Base-by-base conservation (phyloP, 2,797 vertebrate species). In the Hozukius guyotensis region DNA sequence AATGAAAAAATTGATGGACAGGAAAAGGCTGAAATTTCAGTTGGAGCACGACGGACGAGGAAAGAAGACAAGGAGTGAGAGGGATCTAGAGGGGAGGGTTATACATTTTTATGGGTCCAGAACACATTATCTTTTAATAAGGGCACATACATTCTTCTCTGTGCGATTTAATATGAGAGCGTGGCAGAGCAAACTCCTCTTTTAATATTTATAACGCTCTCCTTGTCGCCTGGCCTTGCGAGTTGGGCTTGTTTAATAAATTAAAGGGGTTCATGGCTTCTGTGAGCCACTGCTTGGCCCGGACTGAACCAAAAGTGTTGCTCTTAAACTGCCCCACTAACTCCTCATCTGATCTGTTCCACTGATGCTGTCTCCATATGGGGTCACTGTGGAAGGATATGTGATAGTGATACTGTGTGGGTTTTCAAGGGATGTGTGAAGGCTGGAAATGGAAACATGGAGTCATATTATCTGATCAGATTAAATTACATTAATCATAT, bases 101-200 rank as follows among this genome's bases (percentile, higher is more conserved):
- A 89, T 92, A 90, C 82, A 94, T 94, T 93, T 93, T 88, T 86
- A 90, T 91, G 89, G 81, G 78, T 92, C 85, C 80, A 83, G 89
- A 94, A 92, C 92, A 93, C 92, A 95, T 95, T 95, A 95, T 89
- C 89, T 93, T 96, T 95, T 95, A 94, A 96, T 95, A 94, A 93
- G 93, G 91, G 85, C 91, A 93, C 91, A 93, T 92, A 93, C 92
- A 93, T 94, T 94, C 87, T 90, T 91, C 88, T 92, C 92, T 85
- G 86, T 85, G 87, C 89, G 92, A 96, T 96, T 95, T 94, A 95
- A 96, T 95, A 93, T 91, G 90, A 84, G 87, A 91, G 91, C 59
- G 71, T 84, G 36, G 84, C 78, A 90, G 91, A 91, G 91, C 93
- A 95, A 95, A 95, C 93, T 93, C 89, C 87, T 91, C 87, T 86